Conservation (phyloP, 2,888 invertebrate genomes). For the Drosophila robusta region DNA sequence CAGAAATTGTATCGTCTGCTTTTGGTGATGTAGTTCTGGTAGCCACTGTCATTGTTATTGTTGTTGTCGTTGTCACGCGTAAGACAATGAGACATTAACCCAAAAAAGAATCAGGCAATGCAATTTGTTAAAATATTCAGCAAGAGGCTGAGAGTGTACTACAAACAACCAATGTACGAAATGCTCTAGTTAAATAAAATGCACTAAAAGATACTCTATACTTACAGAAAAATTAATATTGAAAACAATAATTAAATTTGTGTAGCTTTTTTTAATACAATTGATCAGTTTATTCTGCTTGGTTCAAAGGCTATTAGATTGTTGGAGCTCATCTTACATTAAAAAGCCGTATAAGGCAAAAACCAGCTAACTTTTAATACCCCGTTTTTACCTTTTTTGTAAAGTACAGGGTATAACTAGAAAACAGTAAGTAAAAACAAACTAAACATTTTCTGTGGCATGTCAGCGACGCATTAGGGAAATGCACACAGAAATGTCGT, state of each 20-base stretch:
- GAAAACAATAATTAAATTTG: too few species aligned
- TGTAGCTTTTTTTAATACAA: too few species aligned
- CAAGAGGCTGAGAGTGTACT: neutral
- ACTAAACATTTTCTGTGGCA: constrained; percentile 32
- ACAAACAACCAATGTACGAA: constrained; percentile 9
- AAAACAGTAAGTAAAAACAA: neutral
- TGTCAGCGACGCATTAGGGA: constrained; percentile 64
- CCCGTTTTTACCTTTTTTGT: neutral
- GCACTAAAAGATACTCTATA: constrained; percentile 24
- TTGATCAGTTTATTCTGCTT: too few species aligned
- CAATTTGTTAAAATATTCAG: constrained; percentile 46
- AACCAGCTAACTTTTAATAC: neutral
- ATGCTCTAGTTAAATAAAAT: constrained; percentile 12
- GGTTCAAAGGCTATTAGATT: too few species aligned
- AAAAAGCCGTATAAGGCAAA: too few species aligned
- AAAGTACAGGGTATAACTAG: constrained; percentile 26
- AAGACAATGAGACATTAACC: constrained; percentile 78
- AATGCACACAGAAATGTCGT: constrained; percentile 51
- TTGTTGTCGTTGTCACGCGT: constrained; percentile 34
- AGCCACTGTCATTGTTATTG: constrained; percentile 8
- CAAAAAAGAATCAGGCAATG: constrained; percentile 56
- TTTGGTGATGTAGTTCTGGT: constrained; percentile 32
- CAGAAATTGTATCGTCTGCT: constrained; percentile 74
- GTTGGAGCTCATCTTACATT: too few species aligned
- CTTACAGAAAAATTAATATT: too few species aligned